Conservation (phyloP, 2,113 vertebrate genomes). For the Charina bottae region DNA sequence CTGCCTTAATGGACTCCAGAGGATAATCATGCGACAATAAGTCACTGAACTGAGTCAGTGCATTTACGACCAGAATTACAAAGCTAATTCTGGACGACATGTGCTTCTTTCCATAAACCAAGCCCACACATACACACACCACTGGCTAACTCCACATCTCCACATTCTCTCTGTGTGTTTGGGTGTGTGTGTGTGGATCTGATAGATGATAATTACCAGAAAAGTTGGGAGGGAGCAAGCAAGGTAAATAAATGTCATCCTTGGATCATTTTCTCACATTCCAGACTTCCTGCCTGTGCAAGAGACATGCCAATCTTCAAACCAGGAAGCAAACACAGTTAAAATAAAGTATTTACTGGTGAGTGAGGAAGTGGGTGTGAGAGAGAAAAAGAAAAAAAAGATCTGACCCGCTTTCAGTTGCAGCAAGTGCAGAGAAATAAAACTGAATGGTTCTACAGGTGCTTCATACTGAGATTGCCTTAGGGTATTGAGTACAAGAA, state of each 20-base stretch:
- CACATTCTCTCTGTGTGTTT: neutral
- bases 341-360: slow-evolving; percentile 40
- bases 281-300: slow-evolving; percentile 18
- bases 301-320: slow-evolving; percentile 19
- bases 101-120: slow-evolving; percentile 49
- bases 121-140: slow-evolving; percentile 48
- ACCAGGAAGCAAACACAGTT: slow-evolving; percentile 35
- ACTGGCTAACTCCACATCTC: slow-evolving; percentile 47
- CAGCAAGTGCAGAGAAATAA: slow-evolving; percentile 47
- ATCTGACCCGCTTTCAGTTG: slow-evolving; percentile 53
- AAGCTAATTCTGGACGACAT: slow-evolving; percentile 33
- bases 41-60: slow-evolving; percentile 67
- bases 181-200: neutral
- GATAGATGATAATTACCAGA: slow-evolving; percentile 18
- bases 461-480: slow-evolving; percentile 46
- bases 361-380: slow-evolving; percentile 26
- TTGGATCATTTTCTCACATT: slow-evolving; percentile 20
- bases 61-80: neutral
- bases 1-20: slow-evolving; percentile 58
- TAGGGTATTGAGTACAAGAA: slow-evolving; percentile 23
- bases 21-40: slow-evolving; percentile 55
- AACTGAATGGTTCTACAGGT: slow-evolving; percentile 57
- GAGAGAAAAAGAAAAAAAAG: slow-evolving; percentile 64
- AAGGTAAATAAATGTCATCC: neutral
- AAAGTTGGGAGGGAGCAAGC: slow-evolving; percentile 34